Evolutionary conservation across 1,140 invertebrate species (phyloP), one percentile per base, ranked within the genome.

Genomic region (Hestina assimilis): DNA sequence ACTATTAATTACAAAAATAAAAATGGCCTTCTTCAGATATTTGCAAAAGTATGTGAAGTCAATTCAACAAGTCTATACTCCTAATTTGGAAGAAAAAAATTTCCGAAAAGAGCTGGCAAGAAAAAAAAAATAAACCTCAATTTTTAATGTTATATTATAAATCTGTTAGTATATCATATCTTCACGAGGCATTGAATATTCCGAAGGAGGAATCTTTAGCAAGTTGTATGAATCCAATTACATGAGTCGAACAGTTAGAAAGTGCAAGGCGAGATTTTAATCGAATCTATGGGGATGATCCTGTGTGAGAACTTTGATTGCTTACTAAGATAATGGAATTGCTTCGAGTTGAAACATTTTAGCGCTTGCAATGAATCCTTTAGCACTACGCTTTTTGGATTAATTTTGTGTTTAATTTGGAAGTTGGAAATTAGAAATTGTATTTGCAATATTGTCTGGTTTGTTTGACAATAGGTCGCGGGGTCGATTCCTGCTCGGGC

Each of bases 301-400:
- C 11, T 4, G 55, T 59, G 54, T 53, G 63, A 45, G 46, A 69
- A 69, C 52, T 69, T 69, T 63, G 50, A 69, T 69, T 69, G 63
- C 66, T 62, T 59, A 50, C 66, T 21, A 58, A 64, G 58, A 65
- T 65, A 65, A 65, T 65, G 63, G 63, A 59, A 65, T 65, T 55
- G 63, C 63, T 65, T 65, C 56, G 43, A 56, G 29, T 64, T n/a
- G 41, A 33, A 60, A 48, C 57, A 42, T 50, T 50, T 50, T 50
- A 14, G 31, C 40, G 29, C 29, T 38, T 19, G 47, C 26, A 38
- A 38, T 50, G 31, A 38, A 50, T 40, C 29, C 33, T 31, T 50
- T 38, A 50, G 46, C n/a, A 31, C 43, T 14, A 28, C 4, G 21
- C 20, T 42, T 42, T 19, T 7, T 6, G n/a, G 33, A 38, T 38